Conservation (phyloP, 2,113 vertebrate species). For the Elephas maximus region DNA sequence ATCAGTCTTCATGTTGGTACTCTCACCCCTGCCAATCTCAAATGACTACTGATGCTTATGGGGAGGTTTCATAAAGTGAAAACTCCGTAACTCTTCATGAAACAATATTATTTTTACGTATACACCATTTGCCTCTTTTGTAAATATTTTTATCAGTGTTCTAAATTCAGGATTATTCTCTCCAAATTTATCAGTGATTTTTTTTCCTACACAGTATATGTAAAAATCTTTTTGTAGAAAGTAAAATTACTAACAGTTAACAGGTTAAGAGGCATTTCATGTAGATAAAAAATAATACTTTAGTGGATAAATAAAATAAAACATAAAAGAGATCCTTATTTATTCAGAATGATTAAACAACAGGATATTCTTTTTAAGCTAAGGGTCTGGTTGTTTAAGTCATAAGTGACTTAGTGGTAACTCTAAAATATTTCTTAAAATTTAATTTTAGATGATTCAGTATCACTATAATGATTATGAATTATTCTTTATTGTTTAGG, state of each 20-base stretch:
- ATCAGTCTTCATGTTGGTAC: slow-evolving; percentile 49
- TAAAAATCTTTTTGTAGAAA: slow-evolving; percentile 19
- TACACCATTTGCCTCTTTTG: neutral
- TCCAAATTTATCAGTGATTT: neutral
- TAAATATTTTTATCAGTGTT: neutral
- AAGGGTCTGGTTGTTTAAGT: neutral
- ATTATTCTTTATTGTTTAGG: neutral
- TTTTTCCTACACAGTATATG: neutral
- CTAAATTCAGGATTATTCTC: neutral
- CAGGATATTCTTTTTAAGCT: neutral
- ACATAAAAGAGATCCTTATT: neutral
- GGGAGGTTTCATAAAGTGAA: slow-evolving; percentile 63
- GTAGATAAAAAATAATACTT: neutral
- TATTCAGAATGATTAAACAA: neutral
- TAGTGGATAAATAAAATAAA: neutral
- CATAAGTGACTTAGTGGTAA: neutral
- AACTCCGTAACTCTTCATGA: slow-evolving; percentile 46
- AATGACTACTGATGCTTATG: slow-evolving; percentile 59
- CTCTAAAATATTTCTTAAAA: neutral
- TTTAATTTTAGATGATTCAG: neutral
- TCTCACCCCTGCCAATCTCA: slow-evolving; percentile 46
- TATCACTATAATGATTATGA: neutral
- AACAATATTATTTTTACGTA: neutral
- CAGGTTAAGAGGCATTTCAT: neutral
- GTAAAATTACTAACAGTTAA: slow-evolving; percentile 13